These are phyloP conservation scores for Epinotia brunnichana DNA, from an alignment of 2,888 invertebrate genomes.

Conservation along the genomic window DNA sequence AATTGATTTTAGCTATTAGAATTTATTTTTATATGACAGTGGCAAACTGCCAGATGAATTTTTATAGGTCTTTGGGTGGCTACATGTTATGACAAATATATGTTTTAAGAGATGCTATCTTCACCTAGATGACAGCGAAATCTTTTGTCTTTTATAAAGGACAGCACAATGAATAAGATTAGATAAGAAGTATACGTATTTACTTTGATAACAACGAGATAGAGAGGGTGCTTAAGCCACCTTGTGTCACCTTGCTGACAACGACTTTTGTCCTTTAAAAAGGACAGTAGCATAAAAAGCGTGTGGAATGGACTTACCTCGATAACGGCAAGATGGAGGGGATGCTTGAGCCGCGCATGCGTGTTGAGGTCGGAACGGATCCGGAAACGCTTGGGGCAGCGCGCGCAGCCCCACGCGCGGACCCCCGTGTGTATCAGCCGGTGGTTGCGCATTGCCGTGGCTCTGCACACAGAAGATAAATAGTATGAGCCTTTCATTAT, in stretches of 20 bases:
- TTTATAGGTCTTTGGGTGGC: no score
- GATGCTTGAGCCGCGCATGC: conserved; percentile 66
- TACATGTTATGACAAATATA: no score
- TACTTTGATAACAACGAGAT: no score
- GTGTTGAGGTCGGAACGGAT: conserved; percentile 67
- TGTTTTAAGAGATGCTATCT: no score
- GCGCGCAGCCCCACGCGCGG: conserved; percentile 68
- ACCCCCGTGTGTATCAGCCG: conserved; percentile 65
- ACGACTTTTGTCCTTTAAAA: neutral
- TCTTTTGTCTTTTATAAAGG: neutral
- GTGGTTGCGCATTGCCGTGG: conserved; percentile 70
- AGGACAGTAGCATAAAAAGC: neutral
- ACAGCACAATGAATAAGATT: neutral
- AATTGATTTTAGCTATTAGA: no score
- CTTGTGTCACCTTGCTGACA: no score
- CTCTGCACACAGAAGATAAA: conserved; percentile 50
- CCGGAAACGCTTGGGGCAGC: conserved; percentile 70
- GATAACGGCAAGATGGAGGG: conserved; percentile 62
- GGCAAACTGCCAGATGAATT: no score
- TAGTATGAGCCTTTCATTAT: no score
- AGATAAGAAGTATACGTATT: no score
- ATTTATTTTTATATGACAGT: no score
- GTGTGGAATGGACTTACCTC: conserved; percentile 61
- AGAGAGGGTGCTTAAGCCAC: no score
- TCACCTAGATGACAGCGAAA: neutral